These are phyloP conservation scores for Prosopocoilus inquinatus DNA, from an alignment of 2,888 invertebrate species.

Conservation along the genomic window DNA sequence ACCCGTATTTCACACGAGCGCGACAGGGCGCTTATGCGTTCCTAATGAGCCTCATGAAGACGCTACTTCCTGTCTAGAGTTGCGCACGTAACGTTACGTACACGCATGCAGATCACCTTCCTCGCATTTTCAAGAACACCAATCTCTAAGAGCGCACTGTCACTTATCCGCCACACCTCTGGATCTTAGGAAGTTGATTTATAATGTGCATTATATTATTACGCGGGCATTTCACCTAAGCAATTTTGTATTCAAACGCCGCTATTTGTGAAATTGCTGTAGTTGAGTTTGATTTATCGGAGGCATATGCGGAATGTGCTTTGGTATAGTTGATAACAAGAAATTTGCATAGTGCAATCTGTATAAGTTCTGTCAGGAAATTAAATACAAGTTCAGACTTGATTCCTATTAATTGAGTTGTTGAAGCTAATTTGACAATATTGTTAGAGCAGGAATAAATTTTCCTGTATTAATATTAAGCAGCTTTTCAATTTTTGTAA, in stretches of 20 bases:
- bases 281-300: constrained; percentile 32
- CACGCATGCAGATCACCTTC: neutral
- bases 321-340: constrained; percentile 2
- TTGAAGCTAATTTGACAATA: too few species aligned
- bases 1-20: constrained; percentile 31
- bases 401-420: too few species aligned
- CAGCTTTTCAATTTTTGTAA: too few species aligned
- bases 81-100: neutral
- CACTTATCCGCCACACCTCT: constrained; percentile 8
- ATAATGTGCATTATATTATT: constrained; percentile 39
- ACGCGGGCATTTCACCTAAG: constrained; percentile 32
- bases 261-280: constrained; percentile 35
- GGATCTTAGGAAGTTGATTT: constrained; percentile 32
- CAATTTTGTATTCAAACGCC: constrained; percentile 36
- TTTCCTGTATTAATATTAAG: too few species aligned
- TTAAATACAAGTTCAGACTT: too few species aligned
- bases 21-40: constrained; percentile 26
- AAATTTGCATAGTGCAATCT: neutral
- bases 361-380: too few species aligned
- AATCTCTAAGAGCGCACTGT: constrained; percentile 3
- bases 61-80: constrained; percentile 24
- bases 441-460: too few species aligned
- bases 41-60: constrained; percentile 29
- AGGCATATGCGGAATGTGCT: neutral
- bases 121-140: neutral